Base-by-base conservation (phyloP, 2,113 vertebrate species). In the Prochilodus magdalenae region DNA sequence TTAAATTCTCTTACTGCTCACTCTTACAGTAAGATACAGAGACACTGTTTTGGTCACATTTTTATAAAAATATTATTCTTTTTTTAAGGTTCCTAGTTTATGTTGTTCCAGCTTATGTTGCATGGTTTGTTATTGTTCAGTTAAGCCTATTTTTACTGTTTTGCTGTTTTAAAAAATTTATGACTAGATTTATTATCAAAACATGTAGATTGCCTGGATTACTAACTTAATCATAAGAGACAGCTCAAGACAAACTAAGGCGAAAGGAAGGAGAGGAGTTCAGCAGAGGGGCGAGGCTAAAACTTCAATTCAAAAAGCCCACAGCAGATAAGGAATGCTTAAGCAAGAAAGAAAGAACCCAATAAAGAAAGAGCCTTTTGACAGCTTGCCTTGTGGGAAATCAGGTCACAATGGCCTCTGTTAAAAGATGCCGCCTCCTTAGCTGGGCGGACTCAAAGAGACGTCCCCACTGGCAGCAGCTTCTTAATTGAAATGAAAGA, bases 341-440 rank as follows among this genome's bases (percentile, higher is more conserved):
- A 72, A 82, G 69, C 49, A 74, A 74, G n/a, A 62, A 33, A 44
- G 47, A 73, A 76, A 80, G 30, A 36, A 66, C 72, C 24, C 20
- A 82, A 60, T 84, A 75, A 72, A 72, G 33, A n/a, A 27, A 59
- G 27, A 75, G 72, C 71, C 69, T 82, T 87, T 86, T 90, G 88
- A 90, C 90, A 89, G 87, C 79, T 87, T 81, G 87, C 86, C 88
- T 85, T 85, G 82, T 74, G 74, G 89, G 90, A 90, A 92, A 91
- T 90, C 84, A 84, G 85, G 79, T 86, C 84, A 85, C 59, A 74
- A 26, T 78, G 78, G 82, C 57, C 84, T 75, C 65, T 60, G 51
- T 36, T 26, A 22, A 51, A 47, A 71, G 59, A 57, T 73, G 44
- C 81, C 27, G 47, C 33, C 81, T 60, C 53, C 36, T 5, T 73